Evolutionary conservation across 2,797 vertebrate species (phyloP), one percentile per base, ranked within the genome.

Genomic region (Sebastes hopkinsi): DNA sequence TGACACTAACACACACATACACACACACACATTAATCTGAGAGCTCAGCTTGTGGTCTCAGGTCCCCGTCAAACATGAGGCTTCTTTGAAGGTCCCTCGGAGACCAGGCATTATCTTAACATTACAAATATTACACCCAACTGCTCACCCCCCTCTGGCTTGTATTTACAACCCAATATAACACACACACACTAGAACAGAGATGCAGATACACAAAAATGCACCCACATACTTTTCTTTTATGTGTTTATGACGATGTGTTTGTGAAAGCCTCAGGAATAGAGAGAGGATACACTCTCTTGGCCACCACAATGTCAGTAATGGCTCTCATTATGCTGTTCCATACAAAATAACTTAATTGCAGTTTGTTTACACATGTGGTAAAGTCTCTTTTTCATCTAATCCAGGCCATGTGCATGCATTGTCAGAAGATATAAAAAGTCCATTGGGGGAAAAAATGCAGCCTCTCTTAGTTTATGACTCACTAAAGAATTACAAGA

Each of bases 241-340:
- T 14, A 65, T 16, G 62, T 34, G 8, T 32, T 61, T 34, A 34
- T 61, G 30, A 55, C 75, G 67, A 59, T 82, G 77, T 82, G 78
- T 86, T 85, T 85, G 66, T 60, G 46, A 59, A 81, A 69, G 54
- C 25, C 54, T 71, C 62, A 80, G 72, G 32, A 68, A 76, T 61
- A 62, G 81, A 82, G 67, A 70, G 67, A 70, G 66, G 59, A 80
- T 55, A 76, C 52, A 82, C 64, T 38, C 74, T 78, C 72, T 64
- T 52, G 74, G 67, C 68, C 64, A 73, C 78, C 79, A 74, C 72
- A 86, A 77, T 71, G 79, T 50, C 71, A 84, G 77, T 76, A 86
- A 92, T 90, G 82, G 82, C 84, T 90, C 67, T 88, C 78, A 92
- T 92, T 91, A 89, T 62, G 52, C 60, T 20, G 64, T 75, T 80